phyloP scores from a whole-genome alignment of 2,888 invertebrate species.

The Melanotus villosus region DNA sequence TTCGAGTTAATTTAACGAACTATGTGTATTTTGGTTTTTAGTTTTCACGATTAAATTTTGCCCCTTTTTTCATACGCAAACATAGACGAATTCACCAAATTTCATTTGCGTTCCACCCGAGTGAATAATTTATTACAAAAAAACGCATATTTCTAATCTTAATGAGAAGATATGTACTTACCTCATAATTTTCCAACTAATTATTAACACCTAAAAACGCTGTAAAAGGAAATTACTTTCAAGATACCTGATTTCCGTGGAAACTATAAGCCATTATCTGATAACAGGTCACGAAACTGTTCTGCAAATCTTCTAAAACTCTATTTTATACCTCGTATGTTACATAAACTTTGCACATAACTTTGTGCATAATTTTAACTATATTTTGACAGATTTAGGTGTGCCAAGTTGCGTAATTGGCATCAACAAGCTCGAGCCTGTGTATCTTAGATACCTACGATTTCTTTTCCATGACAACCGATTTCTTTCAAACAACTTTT shows the following conservation, averaged over 20 bases:
- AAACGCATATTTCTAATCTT: no score
- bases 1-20: no score
- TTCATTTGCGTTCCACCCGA: no score
- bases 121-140: no score
- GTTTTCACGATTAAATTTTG: no score
- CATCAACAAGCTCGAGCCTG: constrained; percentile 33
- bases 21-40: no score
- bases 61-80: no score
- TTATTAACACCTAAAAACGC: constrained; percentile 35
- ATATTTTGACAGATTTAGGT: constrained; percentile 32
- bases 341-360: constrained; percentile 3
- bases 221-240: constrained; percentile 41
- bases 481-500: constrained; percentile 37
- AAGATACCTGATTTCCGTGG: constrained; percentile 53
- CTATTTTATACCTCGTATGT: constrained; percentile 1
- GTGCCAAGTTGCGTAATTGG: constrained; percentile 39
- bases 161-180: no score
- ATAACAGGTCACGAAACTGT: constrained; percentile 23
- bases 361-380: constrained; percentile 18
- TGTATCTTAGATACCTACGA: constrained; percentile 41
- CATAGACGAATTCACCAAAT: no score
- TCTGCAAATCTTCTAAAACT: constrained; percentile 8
- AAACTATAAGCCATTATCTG: constrained; percentile 52
- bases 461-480: constrained; percentile 44
- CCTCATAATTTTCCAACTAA: constrained; percentile 24